Conservation (phyloP, 2,888 invertebrate species). For the Mythimna albipuncta region DNA sequence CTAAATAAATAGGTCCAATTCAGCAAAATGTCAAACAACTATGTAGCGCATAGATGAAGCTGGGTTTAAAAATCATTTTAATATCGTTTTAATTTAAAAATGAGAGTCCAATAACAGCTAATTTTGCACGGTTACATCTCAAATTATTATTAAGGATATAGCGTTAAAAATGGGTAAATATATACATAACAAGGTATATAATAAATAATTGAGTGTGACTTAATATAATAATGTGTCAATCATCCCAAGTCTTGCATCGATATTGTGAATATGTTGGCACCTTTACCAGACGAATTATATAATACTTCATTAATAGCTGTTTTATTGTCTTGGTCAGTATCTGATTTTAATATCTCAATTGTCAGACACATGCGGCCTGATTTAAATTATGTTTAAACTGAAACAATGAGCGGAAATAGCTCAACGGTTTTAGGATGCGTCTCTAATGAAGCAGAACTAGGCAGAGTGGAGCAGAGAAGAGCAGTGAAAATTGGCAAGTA, state of each 20-base stretch:
- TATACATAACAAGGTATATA: not conserved
- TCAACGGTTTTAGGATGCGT: not conserved
- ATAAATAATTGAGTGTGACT: conserved; percentile 17
- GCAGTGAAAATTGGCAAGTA: no score
- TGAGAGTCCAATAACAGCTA: no score
- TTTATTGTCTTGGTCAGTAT: not conserved
- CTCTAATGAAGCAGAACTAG: no score
- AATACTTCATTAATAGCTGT: conserved; percentile 26
- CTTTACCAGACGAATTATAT: conserved; percentile 9
- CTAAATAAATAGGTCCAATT: no score
- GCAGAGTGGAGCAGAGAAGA: no score
- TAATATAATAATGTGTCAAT: conserved; percentile 25
- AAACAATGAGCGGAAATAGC: not conserved
- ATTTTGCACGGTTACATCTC: no score
- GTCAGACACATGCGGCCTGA: not conserved
- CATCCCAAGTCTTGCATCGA: not conserved
- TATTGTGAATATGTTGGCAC: not conserved
- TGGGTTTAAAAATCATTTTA: no score
- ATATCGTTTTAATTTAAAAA: no score
- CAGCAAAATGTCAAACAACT: no score
- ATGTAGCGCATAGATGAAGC: no score
- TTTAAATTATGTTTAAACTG: not conserved
- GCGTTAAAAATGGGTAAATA: conserved; percentile 27
- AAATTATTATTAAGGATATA: not conserved
- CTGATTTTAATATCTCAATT: conserved; percentile 16